Evolutionary conservation across 2,113 vertebrate species (phyloP), one percentile per base, ranked within the genome.

Genomic region (zebrafish (Danio rerio)): DNA sequence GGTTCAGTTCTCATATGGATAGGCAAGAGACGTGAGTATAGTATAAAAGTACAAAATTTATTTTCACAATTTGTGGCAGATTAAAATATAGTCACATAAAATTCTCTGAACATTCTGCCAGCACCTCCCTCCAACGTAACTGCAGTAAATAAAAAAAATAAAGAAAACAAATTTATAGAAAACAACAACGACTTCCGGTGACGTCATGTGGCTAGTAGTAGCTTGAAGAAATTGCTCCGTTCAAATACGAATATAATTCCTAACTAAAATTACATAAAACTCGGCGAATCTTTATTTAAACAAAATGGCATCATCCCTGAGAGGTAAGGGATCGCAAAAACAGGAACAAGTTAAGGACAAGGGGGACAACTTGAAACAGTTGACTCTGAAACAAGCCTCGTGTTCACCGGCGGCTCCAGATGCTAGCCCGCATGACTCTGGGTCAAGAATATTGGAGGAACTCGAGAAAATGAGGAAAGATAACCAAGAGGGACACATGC

Each of bases 121-220:
- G n/a, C n/a, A n/a, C n/a, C n/a, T n/a, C n/a, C n/a, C n/a, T n/a
- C n/a, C n/a, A n/a, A n/a, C n/a, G n/a, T n/a, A n/a, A n/a, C n/a
- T n/a, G n/a, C n/a, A n/a, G n/a, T n/a, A n/a, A n/a, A n/a, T n/a
- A n/a, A n/a, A n/a, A n/a, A n/a, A n/a, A n/a, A n/a, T n/a, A n/a
- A n/a, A n/a, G n/a, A n/a, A n/a, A n/a, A n/a, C n/a, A n/a, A n/a
- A n/a, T n/a, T n/a, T n/a, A n/a, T n/a, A n/a, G n/a, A n/a, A n/a
- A n/a, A n/a, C n/a, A n/a, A n/a, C n/a, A n/a, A n/a, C n/a, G n/a
- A 59, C 56, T 59, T 59, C 58, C 18, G 58, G 18, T 59, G 58
- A 59, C 18, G n/a, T 15, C 58, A 59, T 20, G 58, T 31, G 31
- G 31, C 9, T 59, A n/a, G 9, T n/a, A 59, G 58, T n/a, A 59